A percentile compares a stretch with the other conserved stretches of the same genome.
Evolutionary conservation across 2,113 vertebrate genomes (phyloP).

Genomic region (Montifringilla adamsi): DNA sequence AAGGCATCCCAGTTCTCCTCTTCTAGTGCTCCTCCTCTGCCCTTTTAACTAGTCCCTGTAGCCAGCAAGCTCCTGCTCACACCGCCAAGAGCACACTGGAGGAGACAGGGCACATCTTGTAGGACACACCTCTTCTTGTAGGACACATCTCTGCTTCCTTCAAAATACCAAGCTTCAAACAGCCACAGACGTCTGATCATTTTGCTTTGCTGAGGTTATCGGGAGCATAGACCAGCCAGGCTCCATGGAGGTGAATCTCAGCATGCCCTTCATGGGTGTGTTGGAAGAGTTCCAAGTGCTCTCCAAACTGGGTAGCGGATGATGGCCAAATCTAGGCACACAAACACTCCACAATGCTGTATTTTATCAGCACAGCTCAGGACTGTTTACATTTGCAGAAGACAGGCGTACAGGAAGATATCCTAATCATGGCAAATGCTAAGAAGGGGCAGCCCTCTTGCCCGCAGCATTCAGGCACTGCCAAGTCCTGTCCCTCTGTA

Average conservation of each 20-base stretch:
- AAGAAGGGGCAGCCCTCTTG: neutral
- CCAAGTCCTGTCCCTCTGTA: neutral
- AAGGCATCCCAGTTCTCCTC: neutral
- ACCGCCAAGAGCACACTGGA: neutral
- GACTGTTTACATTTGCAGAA: neutral
- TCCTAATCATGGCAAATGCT: neutral
- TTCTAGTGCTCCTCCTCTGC: neutral
- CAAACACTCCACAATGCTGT: neutral
- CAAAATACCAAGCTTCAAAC: neutral
- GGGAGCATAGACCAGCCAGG: neutral
- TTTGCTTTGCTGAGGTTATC: neutral
- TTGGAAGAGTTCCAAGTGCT: neutral
- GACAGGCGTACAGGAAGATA: neutral
- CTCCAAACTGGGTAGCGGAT: neutral
- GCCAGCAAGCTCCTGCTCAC: neutral
- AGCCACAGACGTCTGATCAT: accelerated
- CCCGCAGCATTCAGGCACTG: neutral
- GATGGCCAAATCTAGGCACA: neutral
- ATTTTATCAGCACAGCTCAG: slow-evolving; percentile 9
- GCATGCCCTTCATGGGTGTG: neutral
- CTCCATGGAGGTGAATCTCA: neutral
- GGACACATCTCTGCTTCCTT: neutral
- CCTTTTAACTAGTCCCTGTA: neutral
- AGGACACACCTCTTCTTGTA: neutral
- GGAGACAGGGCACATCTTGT: neutral